Conservation (phyloP, 2,797 vertebrate species). For the Danio jaintianensis region DNA sequence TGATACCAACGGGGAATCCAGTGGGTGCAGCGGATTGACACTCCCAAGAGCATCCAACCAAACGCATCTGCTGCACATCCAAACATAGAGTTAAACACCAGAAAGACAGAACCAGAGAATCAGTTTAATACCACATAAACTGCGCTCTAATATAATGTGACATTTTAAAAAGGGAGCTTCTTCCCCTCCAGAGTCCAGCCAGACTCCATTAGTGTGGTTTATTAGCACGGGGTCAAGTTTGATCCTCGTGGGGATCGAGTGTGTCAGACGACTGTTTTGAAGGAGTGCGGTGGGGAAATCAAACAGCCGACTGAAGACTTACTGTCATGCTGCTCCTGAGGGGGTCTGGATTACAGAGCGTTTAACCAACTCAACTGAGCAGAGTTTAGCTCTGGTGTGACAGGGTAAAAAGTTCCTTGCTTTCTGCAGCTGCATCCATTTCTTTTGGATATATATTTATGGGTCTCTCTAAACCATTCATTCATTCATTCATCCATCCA, state of each 20-base stretch:
- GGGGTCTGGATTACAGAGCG: slow-evolving; percentile 18
- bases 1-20: slow-evolving; percentile 51
- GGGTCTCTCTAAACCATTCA: too few species aligned
- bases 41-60: slow-evolving; percentile 12
- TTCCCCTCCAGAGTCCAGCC: slow-evolving; percentile 7
- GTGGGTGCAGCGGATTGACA: slow-evolving; percentile 45
- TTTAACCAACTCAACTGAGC: not conserved
- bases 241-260: slow-evolving; percentile 26
- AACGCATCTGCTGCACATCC: not conserved
- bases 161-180: slow-evolving; percentile 28
- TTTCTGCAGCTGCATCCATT: not conserved
- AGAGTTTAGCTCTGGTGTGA: not conserved
- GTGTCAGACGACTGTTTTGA: slow-evolving; percentile 11
- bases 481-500: too few species aligned
- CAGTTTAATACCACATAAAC: slow-evolving; percentile 32
- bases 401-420: not conserved
- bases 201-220: slow-evolving; percentile 25
- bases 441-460: too few species aligned
- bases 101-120: not conserved
- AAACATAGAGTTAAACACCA: slow-evolving; percentile 18
- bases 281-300: not conserved
- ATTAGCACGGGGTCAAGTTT: slow-evolving; percentile 41
- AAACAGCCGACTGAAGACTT: not conserved
- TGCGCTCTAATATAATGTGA: slow-evolving; percentile 42
- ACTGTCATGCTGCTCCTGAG: not conserved